Evolutionary conservation across 2,113 vertebrate genomes (phyloP), one percentile per base, ranked within the genome.

Genomic region (Austrofundulus limnaeus): DNA sequence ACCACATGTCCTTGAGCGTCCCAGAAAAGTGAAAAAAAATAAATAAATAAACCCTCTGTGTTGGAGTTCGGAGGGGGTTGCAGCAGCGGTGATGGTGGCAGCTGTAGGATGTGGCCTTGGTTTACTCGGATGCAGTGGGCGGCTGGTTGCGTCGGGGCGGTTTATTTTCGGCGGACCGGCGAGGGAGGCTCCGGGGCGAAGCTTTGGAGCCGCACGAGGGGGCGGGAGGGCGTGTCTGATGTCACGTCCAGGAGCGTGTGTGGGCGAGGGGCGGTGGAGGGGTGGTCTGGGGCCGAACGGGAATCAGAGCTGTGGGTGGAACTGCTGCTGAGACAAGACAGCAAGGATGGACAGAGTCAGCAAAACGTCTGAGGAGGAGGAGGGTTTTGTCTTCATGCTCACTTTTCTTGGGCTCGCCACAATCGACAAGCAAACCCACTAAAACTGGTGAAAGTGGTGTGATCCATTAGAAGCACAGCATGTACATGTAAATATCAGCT

Each of bases 101-200:
- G 67, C 56, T 68, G 71, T 5, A 70, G 76, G 77, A 72, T 77
- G 77, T 72, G 75, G 82, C 84, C 79, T 87, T 14, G 66, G 51
- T 57, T 78, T 62, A 85, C 80, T 73, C 80, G 70, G 78, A 82
- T 87, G 70, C 39, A 67, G 55, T 50, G 16, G 54, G 47, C 58
- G 52, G 60, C 67, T 41, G 73, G 66, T 66, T 49, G 7, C 15
- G 25, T 25, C 43, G n/a, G 2, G 60, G 53, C 13, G 2, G 24
- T 72, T 75, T 88, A 89, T 90, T 87, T 79, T 86, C 80, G 76
- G 84, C 16, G 59, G 52, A 38, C 64, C 68, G 71, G 62, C 75
- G 70, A 67, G 68, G 77, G 76, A 61, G 75, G 75, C 68, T 68
- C 59, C 4, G 67, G n/a, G 5, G 75, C 12, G 49, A 60, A 77